These are phyloP conservation scores for Itoplectis maculator DNA, from an alignment of 2,888 invertebrate genomes.

Conservation along the genomic window DNA sequence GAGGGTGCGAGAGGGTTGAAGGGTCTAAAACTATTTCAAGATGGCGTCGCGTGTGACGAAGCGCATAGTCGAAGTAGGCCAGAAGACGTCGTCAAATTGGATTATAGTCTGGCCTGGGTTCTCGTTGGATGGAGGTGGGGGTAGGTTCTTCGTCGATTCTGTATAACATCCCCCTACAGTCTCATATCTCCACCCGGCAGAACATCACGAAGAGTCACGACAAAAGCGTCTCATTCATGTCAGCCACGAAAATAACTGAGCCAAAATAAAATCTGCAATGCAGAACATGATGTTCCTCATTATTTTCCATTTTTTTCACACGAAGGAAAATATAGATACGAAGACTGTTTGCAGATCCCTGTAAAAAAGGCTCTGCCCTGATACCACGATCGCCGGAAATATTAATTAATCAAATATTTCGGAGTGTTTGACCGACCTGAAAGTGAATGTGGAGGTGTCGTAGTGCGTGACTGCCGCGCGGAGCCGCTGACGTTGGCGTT, in stretches of 20 bases:
- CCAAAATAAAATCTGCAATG: background rate
- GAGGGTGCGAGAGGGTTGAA: slow-evolving; percentile 62
- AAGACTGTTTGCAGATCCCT: no score
- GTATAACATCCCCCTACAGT: slow-evolving; percentile 12
- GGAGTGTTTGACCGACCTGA: background rate
- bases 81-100: slow-evolving; percentile 74
- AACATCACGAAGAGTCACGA: background rate
- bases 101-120: slow-evolving; percentile 66
- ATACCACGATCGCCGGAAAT: background rate
- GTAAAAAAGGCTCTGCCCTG: no score
- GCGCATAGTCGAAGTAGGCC: slow-evolving; percentile 71
- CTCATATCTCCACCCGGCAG: background rate
- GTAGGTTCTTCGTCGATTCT: background rate
- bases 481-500: no score
- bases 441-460: slow-evolving; percentile 2
- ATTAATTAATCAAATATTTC: slow-evolving; percentile 10
- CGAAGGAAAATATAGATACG: no score
- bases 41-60: slow-evolving; percentile 69
- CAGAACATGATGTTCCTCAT: no score
- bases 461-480: no score
- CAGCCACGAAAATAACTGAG: background rate
- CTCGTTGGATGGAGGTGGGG: background rate
- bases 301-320: no score
- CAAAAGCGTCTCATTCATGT: background rate
- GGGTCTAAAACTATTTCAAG: slow-evolving; percentile 72